Conservation (phyloP, 2,113 vertebrate species). For the Chlamydotis undulata region DNA sequence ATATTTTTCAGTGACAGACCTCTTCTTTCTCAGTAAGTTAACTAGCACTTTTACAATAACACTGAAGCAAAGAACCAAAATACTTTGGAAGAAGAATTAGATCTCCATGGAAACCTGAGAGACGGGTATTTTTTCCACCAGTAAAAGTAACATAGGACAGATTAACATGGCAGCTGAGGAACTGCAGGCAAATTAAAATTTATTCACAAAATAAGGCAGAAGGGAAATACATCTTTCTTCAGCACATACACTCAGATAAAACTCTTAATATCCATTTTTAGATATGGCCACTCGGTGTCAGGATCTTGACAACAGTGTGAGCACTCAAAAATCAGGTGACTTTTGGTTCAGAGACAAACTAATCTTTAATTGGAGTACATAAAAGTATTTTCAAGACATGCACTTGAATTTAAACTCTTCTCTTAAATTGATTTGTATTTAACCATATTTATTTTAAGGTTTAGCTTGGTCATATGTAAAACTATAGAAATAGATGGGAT, state of each 20-base stretch:
- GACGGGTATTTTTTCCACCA: neutral
- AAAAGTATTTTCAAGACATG: neutral
- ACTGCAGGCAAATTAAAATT: neutral
- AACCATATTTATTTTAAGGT: neutral
- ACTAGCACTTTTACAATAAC: neutral
- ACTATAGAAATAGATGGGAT: neutral
- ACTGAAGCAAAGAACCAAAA: neutral
- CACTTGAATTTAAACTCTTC: neutral
- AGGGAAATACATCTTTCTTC: neutral
- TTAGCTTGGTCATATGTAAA: neutral
- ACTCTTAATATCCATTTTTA: neutral
- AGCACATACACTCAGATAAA: neutral
- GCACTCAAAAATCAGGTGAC: neutral
- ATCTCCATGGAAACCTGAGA: neutral
- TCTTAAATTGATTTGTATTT: neutral
- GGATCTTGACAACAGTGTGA: neutral
- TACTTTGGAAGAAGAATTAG: neutral
- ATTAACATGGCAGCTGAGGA: neutral
- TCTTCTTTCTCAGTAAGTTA: neutral
- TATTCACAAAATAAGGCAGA: neutral
- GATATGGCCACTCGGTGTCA: neutral
- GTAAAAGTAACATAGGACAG: neutral
- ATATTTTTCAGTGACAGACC: neutral
- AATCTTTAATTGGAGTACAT: neutral
- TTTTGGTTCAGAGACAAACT: neutral